Conservation (phyloP, 1,140 invertebrate genomes). For the Bombus pascuorum region DNA sequence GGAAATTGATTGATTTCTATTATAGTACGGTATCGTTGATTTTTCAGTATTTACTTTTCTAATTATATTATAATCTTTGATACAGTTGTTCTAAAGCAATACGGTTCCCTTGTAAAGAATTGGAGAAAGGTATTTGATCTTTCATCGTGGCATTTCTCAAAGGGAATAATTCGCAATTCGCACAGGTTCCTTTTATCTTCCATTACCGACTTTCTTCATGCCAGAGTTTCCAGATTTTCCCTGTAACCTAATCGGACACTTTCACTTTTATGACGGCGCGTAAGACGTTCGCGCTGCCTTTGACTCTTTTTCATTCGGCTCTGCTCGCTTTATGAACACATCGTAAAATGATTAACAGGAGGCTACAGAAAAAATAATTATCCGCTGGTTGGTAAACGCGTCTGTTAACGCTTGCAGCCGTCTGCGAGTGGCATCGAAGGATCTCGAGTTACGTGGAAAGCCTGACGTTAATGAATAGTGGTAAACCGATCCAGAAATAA, state of each 20-base stretch:
- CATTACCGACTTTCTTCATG: neutral
- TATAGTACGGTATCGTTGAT: too few relatives aligned
- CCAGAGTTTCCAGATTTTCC: neutral
- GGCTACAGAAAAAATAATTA: constrained; percentile 66
- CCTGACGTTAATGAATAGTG: constrained; percentile 68
- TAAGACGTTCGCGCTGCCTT: neutral
- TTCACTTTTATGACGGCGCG: neutral
- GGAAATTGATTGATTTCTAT: too few relatives aligned
- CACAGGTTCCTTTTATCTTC: neutral
- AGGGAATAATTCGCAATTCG: too few relatives aligned
- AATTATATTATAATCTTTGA: too few relatives aligned
- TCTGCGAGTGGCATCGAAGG: constrained; percentile 38
- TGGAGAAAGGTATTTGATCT: too few relatives aligned
- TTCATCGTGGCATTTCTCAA: neutral
- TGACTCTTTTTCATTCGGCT: neutral
- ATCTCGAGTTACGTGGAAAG: constrained; percentile 64
- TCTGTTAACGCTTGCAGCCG: constrained; percentile 58
- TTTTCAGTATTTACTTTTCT: too few relatives aligned
- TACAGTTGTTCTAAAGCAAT: too few relatives aligned
- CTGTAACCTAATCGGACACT: neutral
- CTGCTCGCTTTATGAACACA: constrained; percentile 37
- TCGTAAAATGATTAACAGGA: constrained; percentile 61
- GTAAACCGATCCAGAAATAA: constrained; percentile 70
- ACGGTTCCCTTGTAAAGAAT: too few relatives aligned
- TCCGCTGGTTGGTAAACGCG: constrained; percentile 35